A percentile compares a stretch with the other conserved stretches of the same genome.
Evolutionary conservation across 2,113 vertebrate genomes (phyloP).

Genomic region (Lepisosteus osseus): DNA sequence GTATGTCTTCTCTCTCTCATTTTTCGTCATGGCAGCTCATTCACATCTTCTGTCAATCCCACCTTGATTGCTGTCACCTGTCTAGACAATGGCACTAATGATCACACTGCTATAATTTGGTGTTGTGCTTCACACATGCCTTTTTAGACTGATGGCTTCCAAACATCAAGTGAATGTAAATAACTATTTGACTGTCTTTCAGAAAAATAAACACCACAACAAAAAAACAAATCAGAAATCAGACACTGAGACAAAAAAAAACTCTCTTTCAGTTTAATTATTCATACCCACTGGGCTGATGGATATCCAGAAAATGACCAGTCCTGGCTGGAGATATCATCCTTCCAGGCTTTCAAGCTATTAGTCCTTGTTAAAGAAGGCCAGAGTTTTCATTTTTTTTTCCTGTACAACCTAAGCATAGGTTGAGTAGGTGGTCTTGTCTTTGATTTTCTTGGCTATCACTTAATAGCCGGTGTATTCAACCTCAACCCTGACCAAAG

Average conservation of each 20-base stretch:
- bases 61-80: slow-evolving; percentile 13
- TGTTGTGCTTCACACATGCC: background rate
- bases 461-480: no score
- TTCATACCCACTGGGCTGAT: no score
- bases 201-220: slow-evolving; percentile 4
- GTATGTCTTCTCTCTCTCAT: background rate
- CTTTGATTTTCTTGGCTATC: no score
- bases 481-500: no score
- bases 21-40: background rate
- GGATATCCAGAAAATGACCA: no score
- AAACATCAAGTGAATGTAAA: slow-evolving; percentile 6
- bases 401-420: no score
- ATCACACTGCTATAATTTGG: background rate
- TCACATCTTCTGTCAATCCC: background rate
- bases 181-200: slow-evolving; percentile 7
- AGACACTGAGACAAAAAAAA: background rate
- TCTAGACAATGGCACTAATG: slow-evolving; percentile 20
- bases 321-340: no score
- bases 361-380: no score
- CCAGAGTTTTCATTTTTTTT: no score
- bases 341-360: no score
- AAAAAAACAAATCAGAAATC: background rate
- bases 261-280: no score
- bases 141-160: slow-evolving; percentile 4
- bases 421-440: no score